These are phyloP conservation scores for Leucoma salicis DNA, from an alignment of 2,888 invertebrate species.

Conservation along the genomic window DNA sequence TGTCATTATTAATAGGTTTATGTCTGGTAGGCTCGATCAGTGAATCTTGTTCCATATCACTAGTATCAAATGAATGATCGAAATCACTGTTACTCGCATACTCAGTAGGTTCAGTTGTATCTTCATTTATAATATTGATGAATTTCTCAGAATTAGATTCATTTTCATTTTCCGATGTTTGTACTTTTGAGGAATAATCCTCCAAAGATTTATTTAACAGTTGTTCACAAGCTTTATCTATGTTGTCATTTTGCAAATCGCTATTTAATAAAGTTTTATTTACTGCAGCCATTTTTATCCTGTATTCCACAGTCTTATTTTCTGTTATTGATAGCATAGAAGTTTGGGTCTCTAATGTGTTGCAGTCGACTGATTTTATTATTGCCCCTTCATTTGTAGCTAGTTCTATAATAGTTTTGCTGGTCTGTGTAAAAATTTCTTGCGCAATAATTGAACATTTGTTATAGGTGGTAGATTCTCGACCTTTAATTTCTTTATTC, in stretches of 20 bases:
- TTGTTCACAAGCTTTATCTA: not conserved
- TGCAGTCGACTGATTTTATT: constrained; percentile 28
- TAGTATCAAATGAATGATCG: constrained; percentile 44
- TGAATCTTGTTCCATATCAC: constrained; percentile 62
- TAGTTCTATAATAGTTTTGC: constrained; percentile 80
- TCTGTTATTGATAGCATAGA: constrained; percentile 62
- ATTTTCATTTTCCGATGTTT: constrained; percentile 41
- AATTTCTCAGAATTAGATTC: constrained; percentile 38
- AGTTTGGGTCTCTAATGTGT: constrained; percentile 67
- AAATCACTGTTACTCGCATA: constrained; percentile 42
- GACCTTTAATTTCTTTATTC: constrained; percentile 30
- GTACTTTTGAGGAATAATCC: constrained; percentile 52
- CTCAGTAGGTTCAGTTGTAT: constrained; percentile 30
- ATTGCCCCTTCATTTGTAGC: constrained; percentile 54
- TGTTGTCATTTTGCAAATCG: not conserved
- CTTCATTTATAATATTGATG: constrained; percentile 36
- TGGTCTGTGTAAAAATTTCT: constrained; percentile 80
- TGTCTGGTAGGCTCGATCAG: constrained; percentile 43
- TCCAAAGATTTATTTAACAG: constrained; percentile 28
- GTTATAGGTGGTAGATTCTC: constrained; percentile 33
- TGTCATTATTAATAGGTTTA: constrained; percentile 22
- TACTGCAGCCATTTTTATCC: constrained; percentile 41
- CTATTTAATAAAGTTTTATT: constrained; percentile 2
- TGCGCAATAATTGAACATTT: constrained; percentile 46
- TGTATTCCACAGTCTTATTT: constrained; percentile 56